Evolutionary conservation across 2,113 vertebrate species (phyloP), one percentile per base, ranked within the genome.

Genomic region (Carettochelys insculpta): DNA sequence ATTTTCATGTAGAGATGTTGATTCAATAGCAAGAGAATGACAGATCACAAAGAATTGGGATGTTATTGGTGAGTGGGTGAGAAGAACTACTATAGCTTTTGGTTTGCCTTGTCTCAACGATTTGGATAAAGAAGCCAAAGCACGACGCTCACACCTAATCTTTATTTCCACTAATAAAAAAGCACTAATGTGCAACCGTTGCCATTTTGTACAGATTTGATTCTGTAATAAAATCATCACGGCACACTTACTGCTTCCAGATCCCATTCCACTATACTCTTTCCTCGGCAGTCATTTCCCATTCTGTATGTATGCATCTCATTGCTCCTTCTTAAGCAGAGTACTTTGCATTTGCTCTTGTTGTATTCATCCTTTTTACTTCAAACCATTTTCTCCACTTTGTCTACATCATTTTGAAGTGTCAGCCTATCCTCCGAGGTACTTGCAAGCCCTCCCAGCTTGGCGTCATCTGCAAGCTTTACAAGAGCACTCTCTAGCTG

Each of bases 81-180:
- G 34, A 71, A 43, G 24, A 14, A 43, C 71, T 43, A 27, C 11
- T 45, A 41, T 43, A 73, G 41, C 71, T 73, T 73, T 73, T 71
- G 38, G 11, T 73, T 73, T 73, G 71, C 41, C 41, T 27, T 45
- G 45, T 0, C 1, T 68, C 50, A 71, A 61, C 0, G 2, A 31
- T 83, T 80, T 61, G 77, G 90, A 71, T 29, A 82, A 86, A 61
- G 48, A 82, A 90, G 34, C 50, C 85, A 56, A 84, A 92, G 2
- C 54, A 81, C 93, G 50, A 25, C 43, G 41, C 38, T 0, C 83
- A 73, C 34, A 10, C 77, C 84, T 87, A 73, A 79, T 20, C 34
- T 8, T 68, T 27, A n/a, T 16, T 14, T 61, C 1, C 90, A 58
- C 41, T 80, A 52, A 83, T 77, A 75, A 47, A 27, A 90, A 58